Base-by-base conservation (phyloP, 2,797 vertebrate species). In the Balearica regulorum region DNA sequence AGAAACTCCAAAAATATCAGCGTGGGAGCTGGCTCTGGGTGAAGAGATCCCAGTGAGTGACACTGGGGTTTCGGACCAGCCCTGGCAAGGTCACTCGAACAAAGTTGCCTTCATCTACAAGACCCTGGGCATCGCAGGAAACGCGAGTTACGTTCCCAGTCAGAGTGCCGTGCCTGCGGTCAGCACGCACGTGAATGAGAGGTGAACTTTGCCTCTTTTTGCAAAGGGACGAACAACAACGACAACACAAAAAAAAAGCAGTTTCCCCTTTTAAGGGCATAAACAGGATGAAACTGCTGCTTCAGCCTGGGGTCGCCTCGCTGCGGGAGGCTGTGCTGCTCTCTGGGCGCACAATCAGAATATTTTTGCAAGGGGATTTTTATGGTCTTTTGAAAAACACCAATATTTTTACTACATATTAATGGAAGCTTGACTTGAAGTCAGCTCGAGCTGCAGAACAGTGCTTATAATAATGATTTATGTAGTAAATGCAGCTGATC, bases 191-290 rank as follows among this genome's bases (percentile, higher is more conserved):
- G 1, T 60, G 91, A 81, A 28, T 37, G 76, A 79, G 84, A 69
- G 82, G 65, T 95, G 90, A 97, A 95, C 95, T 94, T 94, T 93
- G 87, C 58, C 82, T 95, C 57, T 81, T 62, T 96, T 83, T 88
- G 72, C 70, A 86, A 79, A 91, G 57, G 65, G 65, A 17, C 29
- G 14, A 83, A 81, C 57, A 73, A 54, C 55, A 55, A 69, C 35
- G 44, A 48, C 18, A 39, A 53, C 26, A 53, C 9, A 26, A 10
- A 53, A 28, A 16, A 53, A 28, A 44, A 12, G 24, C 79, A 58
- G 73, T 88, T 96, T 94, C 87, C 96, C 93, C 85, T 93, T 92
- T 90, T 95, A 94, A 93, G 72, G 87, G 82, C 69, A 91, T 48
- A 93, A 96, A 93, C 87, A 91, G 91, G 91, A 94, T 94, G 91